Conservation (phyloP, 2,113 vertebrate species). For the Alligator mississippiensis region DNA sequence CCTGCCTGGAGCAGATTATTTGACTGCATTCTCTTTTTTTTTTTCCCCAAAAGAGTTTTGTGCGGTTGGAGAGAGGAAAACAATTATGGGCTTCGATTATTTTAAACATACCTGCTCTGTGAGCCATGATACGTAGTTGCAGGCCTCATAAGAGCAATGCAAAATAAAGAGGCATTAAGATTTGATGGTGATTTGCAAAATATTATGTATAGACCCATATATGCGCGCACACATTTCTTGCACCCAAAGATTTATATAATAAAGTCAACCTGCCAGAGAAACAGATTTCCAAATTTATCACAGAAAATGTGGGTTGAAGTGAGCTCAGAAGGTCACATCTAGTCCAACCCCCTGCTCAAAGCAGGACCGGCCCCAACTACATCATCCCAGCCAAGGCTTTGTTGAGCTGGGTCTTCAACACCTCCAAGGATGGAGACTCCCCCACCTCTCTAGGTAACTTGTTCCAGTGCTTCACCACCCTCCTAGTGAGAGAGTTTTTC, state of each 20-base stretch:
- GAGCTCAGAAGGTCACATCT: no score
- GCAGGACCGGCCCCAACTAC: no score
- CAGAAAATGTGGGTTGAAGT: neutral
- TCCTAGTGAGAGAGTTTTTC: no score
- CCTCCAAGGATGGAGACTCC: no score
- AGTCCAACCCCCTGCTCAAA: no score
- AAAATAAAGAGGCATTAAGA: neutral
- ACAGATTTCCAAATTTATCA: neutral
- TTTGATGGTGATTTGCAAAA: neutral
- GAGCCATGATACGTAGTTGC: neutral
- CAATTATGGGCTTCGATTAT: neutral
- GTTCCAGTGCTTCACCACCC: no score
- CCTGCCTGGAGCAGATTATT: neutral
- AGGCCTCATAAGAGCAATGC: neutral
- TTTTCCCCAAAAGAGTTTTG: neutral
- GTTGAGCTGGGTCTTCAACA: no score
- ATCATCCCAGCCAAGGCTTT: no score
- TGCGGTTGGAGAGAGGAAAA: neutral
- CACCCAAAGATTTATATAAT: neutral
- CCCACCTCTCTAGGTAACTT: no score
- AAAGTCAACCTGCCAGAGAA: neutral
- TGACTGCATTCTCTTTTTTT: neutral
- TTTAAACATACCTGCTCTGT: neutral
- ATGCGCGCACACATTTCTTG: accelerated
- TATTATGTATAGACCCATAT: accelerated